phyloP scores from a whole-genome alignment of 2,797 vertebrate genomes.

The Sebastes jordani region DNA sequence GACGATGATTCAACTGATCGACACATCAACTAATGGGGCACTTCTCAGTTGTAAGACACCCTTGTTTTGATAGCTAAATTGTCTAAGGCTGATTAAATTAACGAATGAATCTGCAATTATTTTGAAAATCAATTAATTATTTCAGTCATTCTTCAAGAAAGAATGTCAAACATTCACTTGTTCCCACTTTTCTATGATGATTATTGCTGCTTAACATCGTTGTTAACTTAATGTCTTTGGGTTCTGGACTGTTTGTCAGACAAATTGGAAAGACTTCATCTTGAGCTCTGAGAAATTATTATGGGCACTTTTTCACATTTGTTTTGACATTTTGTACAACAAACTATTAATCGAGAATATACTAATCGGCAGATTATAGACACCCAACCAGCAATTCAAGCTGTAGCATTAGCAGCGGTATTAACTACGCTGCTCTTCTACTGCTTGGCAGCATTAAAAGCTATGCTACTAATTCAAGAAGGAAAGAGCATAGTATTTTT shows the following conservation, averaged over 20 bases:
- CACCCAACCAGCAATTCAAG: constrained; percentile 1
- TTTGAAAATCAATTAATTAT: background rate
- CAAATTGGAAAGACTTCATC: background rate
- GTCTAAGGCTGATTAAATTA: background rate
- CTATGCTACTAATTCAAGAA: constrained; percentile 15
- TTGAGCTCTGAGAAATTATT: background rate
- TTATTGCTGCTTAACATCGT: background rate
- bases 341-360: background rate
- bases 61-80: background rate
- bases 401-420: background rate
- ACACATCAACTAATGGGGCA: no score
- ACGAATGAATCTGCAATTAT: background rate
- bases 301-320: background rate
- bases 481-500: constrained; percentile 7
- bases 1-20: no score
- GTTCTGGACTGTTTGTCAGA: background rate
- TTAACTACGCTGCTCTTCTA: background rate
- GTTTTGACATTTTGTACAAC: background rate
- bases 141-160: background rate
- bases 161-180: background rate
- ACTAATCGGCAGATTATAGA: background rate
- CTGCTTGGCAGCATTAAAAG: constrained; percentile 1
- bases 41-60: background rate
- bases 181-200: background rate
- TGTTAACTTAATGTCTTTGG: background rate